phyloP scores from a whole-genome alignment of 2,797 vertebrate genomes.

The Sparus aurata region DNA sequence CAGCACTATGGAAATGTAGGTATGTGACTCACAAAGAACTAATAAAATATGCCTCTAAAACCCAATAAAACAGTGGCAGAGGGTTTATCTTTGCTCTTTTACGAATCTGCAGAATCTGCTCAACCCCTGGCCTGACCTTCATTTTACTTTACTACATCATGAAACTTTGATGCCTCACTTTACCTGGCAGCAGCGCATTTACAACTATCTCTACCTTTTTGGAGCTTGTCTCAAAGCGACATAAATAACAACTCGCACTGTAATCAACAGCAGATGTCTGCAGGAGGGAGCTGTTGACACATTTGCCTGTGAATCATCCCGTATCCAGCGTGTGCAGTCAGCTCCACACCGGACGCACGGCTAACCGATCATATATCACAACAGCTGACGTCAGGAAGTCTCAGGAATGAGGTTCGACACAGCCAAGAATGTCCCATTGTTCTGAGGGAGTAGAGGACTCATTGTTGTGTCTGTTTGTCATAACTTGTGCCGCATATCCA shows the following conservation, averaged over 20 bases:
- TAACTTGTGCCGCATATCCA: constrained; percentile 31
- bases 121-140: constrained; percentile 54
- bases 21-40: constrained; percentile 66
- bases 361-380: constrained; percentile 73
- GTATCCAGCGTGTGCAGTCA: constrained; percentile 39
- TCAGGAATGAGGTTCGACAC: constrained; percentile 62
- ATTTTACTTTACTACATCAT: constrained; percentile 49
- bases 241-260: constrained; percentile 55
- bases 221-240: constrained; percentile 13
- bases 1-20: constrained; percentile 72
- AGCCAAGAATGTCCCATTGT: constrained; percentile 74
- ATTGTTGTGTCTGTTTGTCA: constrained; percentile 51
- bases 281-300: constrained; percentile 57
- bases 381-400: constrained; percentile 78
- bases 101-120: constrained; percentile 45
- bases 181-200: constrained; percentile 41
- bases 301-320: constrained; percentile 65
- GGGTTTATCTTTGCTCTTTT: constrained; percentile 51
- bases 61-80: constrained; percentile 58
- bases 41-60: constrained; percentile 67
- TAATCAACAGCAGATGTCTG: constrained; percentile 74
- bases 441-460: constrained; percentile 33
- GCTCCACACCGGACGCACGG: constrained; percentile 44
- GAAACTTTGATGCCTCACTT: constrained; percentile 56
- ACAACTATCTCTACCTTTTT: constrained; percentile 19